Evolutionary conservation across 2,888 invertebrate species (phyloP).

Genomic region (Acrobasis consociella): DNA sequence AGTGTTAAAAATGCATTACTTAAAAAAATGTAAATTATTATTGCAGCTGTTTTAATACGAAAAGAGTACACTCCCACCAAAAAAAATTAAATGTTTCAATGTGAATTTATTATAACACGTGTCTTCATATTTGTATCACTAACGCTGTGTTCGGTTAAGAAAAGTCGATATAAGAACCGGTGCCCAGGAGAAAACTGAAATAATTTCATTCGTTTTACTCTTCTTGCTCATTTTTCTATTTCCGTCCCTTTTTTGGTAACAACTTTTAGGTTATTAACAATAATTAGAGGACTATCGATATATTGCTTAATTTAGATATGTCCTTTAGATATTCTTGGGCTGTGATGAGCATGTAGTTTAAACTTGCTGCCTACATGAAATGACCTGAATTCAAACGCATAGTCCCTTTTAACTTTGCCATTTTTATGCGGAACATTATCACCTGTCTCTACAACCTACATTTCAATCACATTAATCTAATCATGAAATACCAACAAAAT

Average conservation of each 20-base stretch:
- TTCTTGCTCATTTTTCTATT: constrained; percentile 70
- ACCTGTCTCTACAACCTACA: neutral
- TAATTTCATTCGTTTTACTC: constrained; percentile 35
- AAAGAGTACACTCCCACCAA: constrained; percentile 23
- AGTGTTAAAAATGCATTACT: neutral
- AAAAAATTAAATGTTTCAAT: constrained; percentile 30
- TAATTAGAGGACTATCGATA: constrained; percentile 24
- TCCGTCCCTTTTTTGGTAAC: constrained; percentile 65
- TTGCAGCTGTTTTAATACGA: neutral
- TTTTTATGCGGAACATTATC: neutral
- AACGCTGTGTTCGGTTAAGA: constrained; percentile 59
- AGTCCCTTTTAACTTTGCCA: constrained; percentile 2
- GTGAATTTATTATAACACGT: constrained; percentile 32
- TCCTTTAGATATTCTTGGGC: constrained; percentile 60
- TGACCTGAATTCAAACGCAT: constrained; percentile 17
- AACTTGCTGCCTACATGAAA: constrained; percentile 22
- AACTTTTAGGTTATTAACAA: constrained; percentile 35
- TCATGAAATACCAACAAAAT: neutral
- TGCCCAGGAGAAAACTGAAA: constrained; percentile 25
- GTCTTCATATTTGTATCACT: constrained; percentile 51
- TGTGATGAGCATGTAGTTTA: constrained; percentile 48
- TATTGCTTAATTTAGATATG: constrained; percentile 46
- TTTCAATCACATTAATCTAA: neutral
- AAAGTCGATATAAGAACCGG: constrained; percentile 35
- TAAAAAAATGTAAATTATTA: neutral